These are phyloP conservation scores for Pseudomugil tenellus DNA, from an alignment of 2,797 vertebrate genomes.

Conservation along the genomic window DNA sequence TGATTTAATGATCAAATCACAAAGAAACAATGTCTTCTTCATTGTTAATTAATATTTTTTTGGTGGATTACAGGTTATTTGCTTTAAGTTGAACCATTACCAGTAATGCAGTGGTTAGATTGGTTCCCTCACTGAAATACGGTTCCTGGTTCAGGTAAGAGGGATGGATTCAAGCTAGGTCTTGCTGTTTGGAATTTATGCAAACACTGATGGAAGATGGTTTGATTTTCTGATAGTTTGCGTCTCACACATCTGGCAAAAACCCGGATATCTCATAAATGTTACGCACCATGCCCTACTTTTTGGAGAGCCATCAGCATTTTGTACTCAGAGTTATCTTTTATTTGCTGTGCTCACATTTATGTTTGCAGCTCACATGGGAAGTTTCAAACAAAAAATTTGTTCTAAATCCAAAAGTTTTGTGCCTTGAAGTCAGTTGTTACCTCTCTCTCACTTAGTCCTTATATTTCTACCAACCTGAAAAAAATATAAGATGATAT, in stretches of 20 bases:
- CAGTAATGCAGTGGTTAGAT: no score
- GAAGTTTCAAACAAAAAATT: slow-evolving; percentile 68
- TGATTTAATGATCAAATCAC: no score
- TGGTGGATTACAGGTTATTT: no score
- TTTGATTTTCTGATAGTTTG: neutral
- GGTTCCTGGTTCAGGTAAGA: no score
- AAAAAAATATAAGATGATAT: slow-evolving; percentile 68
- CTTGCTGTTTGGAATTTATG: no score
- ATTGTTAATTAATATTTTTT: no score
- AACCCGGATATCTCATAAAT: neutral
- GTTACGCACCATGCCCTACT: slow-evolving; percentile 40
- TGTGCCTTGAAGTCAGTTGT: slow-evolving; percentile 66
- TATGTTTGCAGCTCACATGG: slow-evolving; percentile 32
- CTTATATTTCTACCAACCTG: slow-evolving; percentile 55
- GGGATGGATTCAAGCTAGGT: no score
- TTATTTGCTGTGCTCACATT: slow-evolving; percentile 32
- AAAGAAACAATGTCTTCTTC: no score
- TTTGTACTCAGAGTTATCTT: slow-evolving; percentile 22
- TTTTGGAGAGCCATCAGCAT: slow-evolving; percentile 26
- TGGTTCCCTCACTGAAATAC: no score
- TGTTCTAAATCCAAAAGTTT: slow-evolving; percentile 65
- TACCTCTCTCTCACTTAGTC: slow-evolving; percentile 68
- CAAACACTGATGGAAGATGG: neutral
- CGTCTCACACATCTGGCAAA: neutral
- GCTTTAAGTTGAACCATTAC: no score